phyloP scores from a whole-genome alignment of 1,140 invertebrate species.

The Dryas iulia region DNA sequence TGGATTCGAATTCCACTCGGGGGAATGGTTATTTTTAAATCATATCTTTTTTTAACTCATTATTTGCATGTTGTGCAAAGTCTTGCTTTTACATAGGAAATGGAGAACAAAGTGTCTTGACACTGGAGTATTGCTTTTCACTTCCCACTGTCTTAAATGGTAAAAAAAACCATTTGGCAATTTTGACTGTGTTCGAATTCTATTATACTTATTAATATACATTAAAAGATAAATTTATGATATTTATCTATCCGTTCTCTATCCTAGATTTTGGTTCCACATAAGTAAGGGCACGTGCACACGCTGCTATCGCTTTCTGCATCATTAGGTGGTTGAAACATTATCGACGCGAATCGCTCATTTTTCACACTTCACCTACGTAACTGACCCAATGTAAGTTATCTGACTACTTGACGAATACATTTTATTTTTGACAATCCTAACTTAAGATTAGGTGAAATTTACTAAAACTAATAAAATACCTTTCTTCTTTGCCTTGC shows the following conservation, averaged over 20 bases:
- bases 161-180: no score
- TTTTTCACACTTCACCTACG: conserved; percentile 54
- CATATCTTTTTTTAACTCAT: no score
- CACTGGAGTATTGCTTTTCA: no score
- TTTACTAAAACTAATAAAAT: not conserved
- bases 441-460: not conserved
- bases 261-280: conserved; percentile 1
- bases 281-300: conserved; percentile 33
- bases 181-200: no score
- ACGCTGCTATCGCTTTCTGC: conserved; percentile 64
- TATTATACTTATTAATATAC: no score
- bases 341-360: conserved; percentile 51
- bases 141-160: no score
- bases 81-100: no score
- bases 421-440: not conserved
- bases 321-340: conserved; percentile 61
- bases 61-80: no score
- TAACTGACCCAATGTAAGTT: conserved; percentile 1
- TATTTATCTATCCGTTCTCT: not conserved
- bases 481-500: not conserved
- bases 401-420: not conserved
- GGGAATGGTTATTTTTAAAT: no score
- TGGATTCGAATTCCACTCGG: no score
- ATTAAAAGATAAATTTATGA: not conserved
- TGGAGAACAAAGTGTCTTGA: no score